Conservation (phyloP, 2,888 invertebrate species). For the Margaritifera margaritifera region DNA sequence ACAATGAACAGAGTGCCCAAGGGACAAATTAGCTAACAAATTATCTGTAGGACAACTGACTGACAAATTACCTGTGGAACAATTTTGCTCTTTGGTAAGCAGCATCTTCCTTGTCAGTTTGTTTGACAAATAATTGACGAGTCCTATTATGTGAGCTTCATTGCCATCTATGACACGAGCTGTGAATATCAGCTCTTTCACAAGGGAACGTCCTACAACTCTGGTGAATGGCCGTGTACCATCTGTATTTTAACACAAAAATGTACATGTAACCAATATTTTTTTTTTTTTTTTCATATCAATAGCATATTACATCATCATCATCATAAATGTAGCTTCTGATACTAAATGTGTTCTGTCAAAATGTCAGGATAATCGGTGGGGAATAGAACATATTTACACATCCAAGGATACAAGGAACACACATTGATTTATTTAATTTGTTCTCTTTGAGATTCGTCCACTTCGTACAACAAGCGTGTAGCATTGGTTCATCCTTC, state of each 20-base stretch:
- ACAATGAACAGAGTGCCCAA: too few species aligned
- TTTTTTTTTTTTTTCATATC: slow-evolving; percentile 1
- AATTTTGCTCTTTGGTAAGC: slow-evolving; percentile 92
- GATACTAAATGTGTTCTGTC: too few species aligned
- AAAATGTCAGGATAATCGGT: too few species aligned
- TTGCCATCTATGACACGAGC: slow-evolving; percentile 83
- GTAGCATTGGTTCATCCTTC: too few species aligned
- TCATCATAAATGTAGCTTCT: too few species aligned
- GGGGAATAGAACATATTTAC: too few species aligned
- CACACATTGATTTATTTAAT: too few species aligned
- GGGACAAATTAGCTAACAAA: too few species aligned
- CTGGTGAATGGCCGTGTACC: slow-evolving; percentile 95
- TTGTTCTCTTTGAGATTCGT: too few species aligned
- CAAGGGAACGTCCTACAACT: slow-evolving; percentile 85
- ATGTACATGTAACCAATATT: not conserved
- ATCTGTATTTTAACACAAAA: slow-evolving; percentile 75
- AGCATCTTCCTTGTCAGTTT: slow-evolving; percentile 85
- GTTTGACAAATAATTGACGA: slow-evolving; percentile 91
- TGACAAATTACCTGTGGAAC: slow-evolving; percentile 72
- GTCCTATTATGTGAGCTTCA: slow-evolving; percentile 84
- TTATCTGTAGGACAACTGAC: too few species aligned
- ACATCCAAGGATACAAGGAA: too few species aligned
- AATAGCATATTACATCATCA: not conserved
- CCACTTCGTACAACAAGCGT: too few species aligned
- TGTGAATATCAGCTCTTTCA: slow-evolving; percentile 83